phyloP scores from a whole-genome alignment of 2,113 vertebrate species.

The Sprattus sprattus region DNA sequence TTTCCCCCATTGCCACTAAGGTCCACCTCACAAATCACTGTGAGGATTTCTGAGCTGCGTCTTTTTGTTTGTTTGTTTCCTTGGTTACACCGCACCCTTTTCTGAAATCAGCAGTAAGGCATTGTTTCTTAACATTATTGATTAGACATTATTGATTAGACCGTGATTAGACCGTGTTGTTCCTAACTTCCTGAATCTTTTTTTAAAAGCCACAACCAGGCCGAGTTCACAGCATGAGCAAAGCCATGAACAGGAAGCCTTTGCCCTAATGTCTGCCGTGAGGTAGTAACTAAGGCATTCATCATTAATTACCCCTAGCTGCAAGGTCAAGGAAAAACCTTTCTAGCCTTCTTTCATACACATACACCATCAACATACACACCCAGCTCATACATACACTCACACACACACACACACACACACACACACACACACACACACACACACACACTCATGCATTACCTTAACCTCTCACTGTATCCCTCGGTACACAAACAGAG shows the following conservation, averaged over 20 bases:
- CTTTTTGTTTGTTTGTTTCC: background rate
- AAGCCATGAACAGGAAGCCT: background rate
- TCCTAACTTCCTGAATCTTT: background rate
- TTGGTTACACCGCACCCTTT: background rate
- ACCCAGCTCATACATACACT: background rate
- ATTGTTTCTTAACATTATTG: background rate
- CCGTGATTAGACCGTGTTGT: background rate
- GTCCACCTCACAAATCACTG: background rate
- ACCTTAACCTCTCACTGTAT: background rate
- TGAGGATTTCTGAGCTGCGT: background rate
- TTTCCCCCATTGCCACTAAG: background rate
- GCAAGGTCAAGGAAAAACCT: conserved; percentile 2
- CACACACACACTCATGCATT: background rate
- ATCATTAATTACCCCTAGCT: conserved; percentile 14
- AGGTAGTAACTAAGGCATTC: conserved; percentile 6
- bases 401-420: background rate
- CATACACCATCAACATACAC: background rate
- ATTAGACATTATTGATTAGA: no score
- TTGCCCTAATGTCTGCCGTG: background rate
- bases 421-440: background rate
- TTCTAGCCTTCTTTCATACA: background rate
- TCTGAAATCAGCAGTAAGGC: background rate
- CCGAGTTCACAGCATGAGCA: background rate
- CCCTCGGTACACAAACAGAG: background rate
- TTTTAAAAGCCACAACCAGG: background rate